Conservation (phyloP, 2,888 invertebrate genomes). For the Branchipolynoe longqiensis region DNA sequence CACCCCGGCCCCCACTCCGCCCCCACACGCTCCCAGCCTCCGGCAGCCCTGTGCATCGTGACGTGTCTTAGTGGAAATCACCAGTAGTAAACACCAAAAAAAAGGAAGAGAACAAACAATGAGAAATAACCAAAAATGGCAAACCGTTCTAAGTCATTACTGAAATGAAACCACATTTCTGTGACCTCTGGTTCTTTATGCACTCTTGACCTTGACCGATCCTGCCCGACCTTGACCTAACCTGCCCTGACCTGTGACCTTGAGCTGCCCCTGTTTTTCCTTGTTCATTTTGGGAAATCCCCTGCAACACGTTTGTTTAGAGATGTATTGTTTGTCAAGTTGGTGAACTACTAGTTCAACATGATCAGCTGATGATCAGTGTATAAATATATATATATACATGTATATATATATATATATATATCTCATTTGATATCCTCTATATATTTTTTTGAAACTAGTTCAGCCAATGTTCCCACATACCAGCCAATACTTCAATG, state of each 20-base stretch:
- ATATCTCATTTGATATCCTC: background rate
- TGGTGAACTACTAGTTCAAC: slow-evolving; percentile 9
- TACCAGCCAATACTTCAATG: no score
- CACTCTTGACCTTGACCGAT: slow-evolving; percentile 57
- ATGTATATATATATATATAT: no score
- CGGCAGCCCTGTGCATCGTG: no score
- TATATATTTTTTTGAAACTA: background rate
- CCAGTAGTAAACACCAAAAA: no score
- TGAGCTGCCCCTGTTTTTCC: slow-evolving; percentile 54
- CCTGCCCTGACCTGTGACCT: slow-evolving; percentile 55
- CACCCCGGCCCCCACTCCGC: no score
- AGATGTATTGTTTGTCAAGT: slow-evolving; percentile 22
- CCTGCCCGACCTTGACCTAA: slow-evolving; percentile 58
- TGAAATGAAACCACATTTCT: slow-evolving; percentile 52
- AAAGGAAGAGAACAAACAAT: no score
- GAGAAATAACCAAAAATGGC: background rate
- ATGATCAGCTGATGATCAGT: no score
- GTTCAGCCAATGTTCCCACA: background rate
- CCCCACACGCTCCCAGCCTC: no score
- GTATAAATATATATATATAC: no score
- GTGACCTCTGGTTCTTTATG: slow-evolving; percentile 56
- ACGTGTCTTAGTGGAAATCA: no score
- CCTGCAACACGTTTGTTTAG: slow-evolving; percentile 46
- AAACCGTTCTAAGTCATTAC: slow-evolving; percentile 27
- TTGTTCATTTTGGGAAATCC: slow-evolving; percentile 52